These are phyloP conservation scores for Raphicerus campestris DNA, from an alignment of 2,113 vertebrate species.

Conservation along the genomic window DNA sequence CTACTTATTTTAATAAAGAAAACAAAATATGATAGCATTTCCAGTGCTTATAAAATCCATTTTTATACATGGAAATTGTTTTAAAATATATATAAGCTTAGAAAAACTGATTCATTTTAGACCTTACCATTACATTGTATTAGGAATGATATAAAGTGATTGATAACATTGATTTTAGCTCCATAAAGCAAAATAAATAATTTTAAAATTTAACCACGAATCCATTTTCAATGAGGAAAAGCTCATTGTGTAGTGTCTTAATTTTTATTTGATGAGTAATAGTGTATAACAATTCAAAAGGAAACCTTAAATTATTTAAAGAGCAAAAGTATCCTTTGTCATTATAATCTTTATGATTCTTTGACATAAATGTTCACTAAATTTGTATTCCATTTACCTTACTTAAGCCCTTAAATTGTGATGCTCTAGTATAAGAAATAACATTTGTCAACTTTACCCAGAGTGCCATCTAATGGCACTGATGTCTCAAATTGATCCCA, in stretches of 20 bases:
- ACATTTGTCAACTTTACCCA: slow-evolving; percentile 75
- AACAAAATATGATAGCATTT: background rate
- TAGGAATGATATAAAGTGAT: no score
- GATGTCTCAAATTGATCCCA: slow-evolving; percentile 54
- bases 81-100: background rate
- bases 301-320: slow-evolving; percentile 41
- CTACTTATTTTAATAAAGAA: background rate
- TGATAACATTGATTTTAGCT: background rate
- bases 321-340: background rate
- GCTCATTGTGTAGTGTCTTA: background rate
- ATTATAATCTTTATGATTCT: background rate
- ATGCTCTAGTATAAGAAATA: slow-evolving; percentile 37
- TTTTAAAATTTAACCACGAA: background rate
- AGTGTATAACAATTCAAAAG: background rate
- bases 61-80: background rate
- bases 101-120: background rate
- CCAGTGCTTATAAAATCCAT: background rate
- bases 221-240: background rate
- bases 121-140: no score
- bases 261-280: background rate
- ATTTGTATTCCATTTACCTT: slow-evolving; percentile 39
- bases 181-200: background rate
- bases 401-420: slow-evolving; percentile 46
- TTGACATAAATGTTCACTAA: background rate
- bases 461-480: slow-evolving; percentile 79